These are phyloP conservation scores for Drosophila ezoana DNA, from an alignment of 2,888 invertebrate genomes.

Conservation along the genomic window DNA sequence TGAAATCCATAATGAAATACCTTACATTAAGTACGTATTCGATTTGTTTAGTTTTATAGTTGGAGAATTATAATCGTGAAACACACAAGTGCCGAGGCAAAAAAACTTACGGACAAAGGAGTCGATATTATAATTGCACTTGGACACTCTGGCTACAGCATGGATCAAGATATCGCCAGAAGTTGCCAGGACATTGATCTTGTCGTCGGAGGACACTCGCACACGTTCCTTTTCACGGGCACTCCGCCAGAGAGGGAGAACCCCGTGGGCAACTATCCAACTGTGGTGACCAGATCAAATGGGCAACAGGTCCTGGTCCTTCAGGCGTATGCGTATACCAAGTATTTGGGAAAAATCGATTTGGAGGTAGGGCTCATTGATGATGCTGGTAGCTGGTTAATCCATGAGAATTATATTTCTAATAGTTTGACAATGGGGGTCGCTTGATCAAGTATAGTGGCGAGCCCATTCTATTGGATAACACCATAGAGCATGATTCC, in stretches of 20 bases:
- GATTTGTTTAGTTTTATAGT: not conserved
- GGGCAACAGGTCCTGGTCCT: conserved; percentile 92
- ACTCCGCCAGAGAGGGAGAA: conserved; percentile 88
- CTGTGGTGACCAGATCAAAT: conserved; percentile 88
- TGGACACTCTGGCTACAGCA: conserved; percentile 92
- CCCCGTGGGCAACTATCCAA: conserved; percentile 91
- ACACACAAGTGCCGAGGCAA: conserved; percentile 86
- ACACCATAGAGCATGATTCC: conserved; percentile 87
- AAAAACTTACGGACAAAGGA: conserved; percentile 87
- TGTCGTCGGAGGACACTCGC: conserved; percentile 94
- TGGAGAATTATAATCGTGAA: not conserved
- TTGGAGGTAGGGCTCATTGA: conserved; percentile 67
- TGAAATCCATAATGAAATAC: conserved; percentile 88
- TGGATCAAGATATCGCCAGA: conserved; percentile 90
- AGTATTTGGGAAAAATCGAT: conserved; percentile 93
- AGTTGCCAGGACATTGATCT: conserved; percentile 91
- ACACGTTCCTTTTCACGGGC: conserved; percentile 93
- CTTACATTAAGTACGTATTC: conserved; percentile 85
- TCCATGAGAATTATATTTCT: not conserved
- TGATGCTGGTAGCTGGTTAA: no score
- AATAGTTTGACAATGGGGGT: conserved; percentile 88
- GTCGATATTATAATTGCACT: conserved; percentile 92
- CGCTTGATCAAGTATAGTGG: conserved; percentile 88
- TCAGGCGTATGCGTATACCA: conserved; percentile 95
- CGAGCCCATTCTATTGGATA: conserved; percentile 90